Percentiles rank a stretch among this genome's conserved stretches.
Evolutionary conservation across 2,797 vertebrate species (phyloP).

Genomic region (Poeciliopsis infans): DNA sequence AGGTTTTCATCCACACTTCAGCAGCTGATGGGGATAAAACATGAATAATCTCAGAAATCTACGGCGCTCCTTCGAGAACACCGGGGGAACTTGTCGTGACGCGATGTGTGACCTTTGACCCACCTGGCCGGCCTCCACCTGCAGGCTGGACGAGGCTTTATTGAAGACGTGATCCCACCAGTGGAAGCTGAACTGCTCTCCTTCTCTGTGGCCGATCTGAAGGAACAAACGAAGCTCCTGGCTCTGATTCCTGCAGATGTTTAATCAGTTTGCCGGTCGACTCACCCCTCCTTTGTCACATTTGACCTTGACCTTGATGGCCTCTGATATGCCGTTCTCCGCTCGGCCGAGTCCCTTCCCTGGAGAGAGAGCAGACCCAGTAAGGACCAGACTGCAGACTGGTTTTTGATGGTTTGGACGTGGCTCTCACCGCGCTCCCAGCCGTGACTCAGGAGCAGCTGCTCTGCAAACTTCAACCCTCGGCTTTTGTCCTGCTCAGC

Average conservation of each 20-base stretch:
- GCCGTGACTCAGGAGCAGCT: constrained; percentile 79
- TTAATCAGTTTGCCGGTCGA: neutral
- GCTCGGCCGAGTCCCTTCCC: constrained; percentile 89
- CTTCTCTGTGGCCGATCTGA: constrained; percentile 86
- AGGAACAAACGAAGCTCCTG: neutral
- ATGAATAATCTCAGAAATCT: neutral
- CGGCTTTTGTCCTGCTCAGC: constrained; percentile 58
- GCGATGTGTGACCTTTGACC: neutral
- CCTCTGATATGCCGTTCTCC: constrained; percentile 87
- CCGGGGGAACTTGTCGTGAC: too few species aligned
- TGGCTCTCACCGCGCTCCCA: constrained; percentile 77
- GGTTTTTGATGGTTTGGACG: neutral
- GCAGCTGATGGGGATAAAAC: neutral
- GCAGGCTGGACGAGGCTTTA: constrained; percentile 85
- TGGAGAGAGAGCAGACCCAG: constrained; percentile 43
- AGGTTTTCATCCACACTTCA: neutral
- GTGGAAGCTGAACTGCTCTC: constrained; percentile 91
- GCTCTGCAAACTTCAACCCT: constrained; percentile 79
- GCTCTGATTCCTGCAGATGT: neutral
- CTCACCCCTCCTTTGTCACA: constrained; percentile 89
- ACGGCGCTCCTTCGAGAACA: too few species aligned
- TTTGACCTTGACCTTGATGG: constrained; percentile 91
- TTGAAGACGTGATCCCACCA: constrained; percentile 99
- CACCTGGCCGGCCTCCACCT: constrained; percentile 85
- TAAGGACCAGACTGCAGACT: neutral